Evolutionary conservation across 1,140 invertebrate species (phyloP).

Genomic region (Danaus plexippus): DNA sequence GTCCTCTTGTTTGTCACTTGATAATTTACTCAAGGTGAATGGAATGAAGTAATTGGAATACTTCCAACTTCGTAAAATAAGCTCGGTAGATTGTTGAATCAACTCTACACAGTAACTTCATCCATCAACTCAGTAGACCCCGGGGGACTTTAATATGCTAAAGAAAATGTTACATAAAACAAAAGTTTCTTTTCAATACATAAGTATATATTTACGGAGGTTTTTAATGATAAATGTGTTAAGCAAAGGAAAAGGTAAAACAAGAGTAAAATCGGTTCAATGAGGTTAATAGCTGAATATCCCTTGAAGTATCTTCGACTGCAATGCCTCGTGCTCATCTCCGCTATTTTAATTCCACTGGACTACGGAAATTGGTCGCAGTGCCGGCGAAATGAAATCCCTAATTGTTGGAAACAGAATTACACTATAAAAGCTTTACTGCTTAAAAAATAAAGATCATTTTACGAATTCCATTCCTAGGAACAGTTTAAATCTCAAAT

Average conservation of each 20-base stretch:
- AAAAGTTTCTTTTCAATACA: too few relatives aligned
- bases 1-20: conserved; percentile 43
- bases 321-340: conserved; percentile 22
- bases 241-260: background rate
- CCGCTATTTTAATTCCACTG: conserved; percentile 28
- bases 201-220: too few relatives aligned
- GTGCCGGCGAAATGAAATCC: conserved; percentile 34
- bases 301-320: conserved; percentile 10
- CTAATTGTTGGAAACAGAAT: conserved; percentile 33
- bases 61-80: conserved; percentile 14
- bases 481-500: conserved; percentile 15
- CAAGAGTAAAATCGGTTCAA: background rate
- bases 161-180: too few relatives aligned
- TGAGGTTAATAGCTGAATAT: conserved; percentile 12
- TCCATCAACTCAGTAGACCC: conserved; percentile 2
- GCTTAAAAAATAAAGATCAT: conserved; percentile 7
- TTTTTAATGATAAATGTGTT: too few relatives aligned
- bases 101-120: conserved; percentile 14
- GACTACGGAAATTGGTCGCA: conserved; percentile 31
- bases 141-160: too few relatives aligned
- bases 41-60: conserved; percentile 18
- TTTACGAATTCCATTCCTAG: background rate
- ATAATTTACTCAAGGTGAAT: conserved; percentile 48
- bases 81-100: conserved; percentile 22
- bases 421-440: conserved; percentile 11